A percentile compares a stretch with the other conserved stretches of the same genome.
These are phyloP conservation scores for Anser brachyrhynchus DNA, from an alignment of 2,113 vertebrate species.

Conservation along the genomic window DNA sequence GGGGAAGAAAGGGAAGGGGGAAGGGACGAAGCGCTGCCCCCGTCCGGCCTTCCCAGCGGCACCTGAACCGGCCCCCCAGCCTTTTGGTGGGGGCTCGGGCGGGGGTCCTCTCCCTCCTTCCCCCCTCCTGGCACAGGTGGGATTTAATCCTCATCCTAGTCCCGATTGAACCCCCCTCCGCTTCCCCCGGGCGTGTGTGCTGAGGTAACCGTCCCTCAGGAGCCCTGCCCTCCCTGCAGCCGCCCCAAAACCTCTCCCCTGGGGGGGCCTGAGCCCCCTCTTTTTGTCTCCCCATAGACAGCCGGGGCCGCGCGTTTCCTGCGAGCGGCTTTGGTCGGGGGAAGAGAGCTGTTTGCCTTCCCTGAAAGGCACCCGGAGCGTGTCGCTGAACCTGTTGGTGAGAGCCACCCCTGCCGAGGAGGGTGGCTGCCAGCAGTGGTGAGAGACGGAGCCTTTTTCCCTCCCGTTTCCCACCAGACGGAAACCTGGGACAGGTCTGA, in stretches of 20 bases:
- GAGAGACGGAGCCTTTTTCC: background rate
- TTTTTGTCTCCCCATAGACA: background rate
- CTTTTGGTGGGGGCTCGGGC: background rate
- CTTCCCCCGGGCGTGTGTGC: too few relatives aligned
- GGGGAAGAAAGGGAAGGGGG: background rate
- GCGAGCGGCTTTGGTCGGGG: constrained; percentile 24
- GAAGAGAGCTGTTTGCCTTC: background rate
- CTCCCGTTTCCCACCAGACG: background rate
- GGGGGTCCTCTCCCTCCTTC: background rate
- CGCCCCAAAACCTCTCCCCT: background rate
- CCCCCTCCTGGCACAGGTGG: background rate
- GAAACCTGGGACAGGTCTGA: constrained; percentile 57
- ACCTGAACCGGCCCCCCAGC: background rate
- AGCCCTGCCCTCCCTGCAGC: background rate
- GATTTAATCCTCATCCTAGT: background rate
- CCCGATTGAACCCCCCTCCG: too few relatives aligned
- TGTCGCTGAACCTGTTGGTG: background rate
- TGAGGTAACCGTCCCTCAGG: background rate
- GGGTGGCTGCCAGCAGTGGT: background rate
- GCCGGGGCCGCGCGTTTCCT: background rate
- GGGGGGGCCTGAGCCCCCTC: background rate
- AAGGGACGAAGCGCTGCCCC: background rate
- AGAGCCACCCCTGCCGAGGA: background rate
- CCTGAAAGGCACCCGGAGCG: background rate
- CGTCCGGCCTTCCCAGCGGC: background rate